Base-by-base conservation (phyloP, 2,113 vertebrate genomes). In the Tupaia chinensis region DNA sequence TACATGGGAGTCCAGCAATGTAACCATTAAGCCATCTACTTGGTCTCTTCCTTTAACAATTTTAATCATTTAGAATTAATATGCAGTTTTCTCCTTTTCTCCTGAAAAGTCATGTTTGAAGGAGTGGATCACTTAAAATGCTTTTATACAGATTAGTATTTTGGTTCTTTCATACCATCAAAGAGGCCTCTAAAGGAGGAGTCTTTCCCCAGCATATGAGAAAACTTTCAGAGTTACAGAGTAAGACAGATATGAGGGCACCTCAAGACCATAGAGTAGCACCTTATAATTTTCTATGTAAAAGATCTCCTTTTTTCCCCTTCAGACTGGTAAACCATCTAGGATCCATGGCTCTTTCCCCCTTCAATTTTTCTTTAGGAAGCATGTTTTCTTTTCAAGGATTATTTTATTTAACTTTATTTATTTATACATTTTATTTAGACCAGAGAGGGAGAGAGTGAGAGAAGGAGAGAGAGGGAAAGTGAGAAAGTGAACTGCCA, bases 31-130 rank as follows among this genome's bases (percentile, higher is more conserved):
- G 44, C 44, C 44, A 44, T 44, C 44, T 44, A 44, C 44, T 44
- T 44, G 44, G 44, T 44, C 44, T 44, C 44, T 97, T 95, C 15
- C 25, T 65, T 79, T 11, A 77, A 80, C 13, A 82, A 14, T 82
- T 96, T 83, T 81, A 93, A 93, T 84, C 86, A 90, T 89, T 81
- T 94, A 94, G 14, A 94, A 54, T 85, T 74, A 32, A n/a, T 69
- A 53, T 83, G n/a, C 5, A 83, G 82, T 60, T 32, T 60, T 53
- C 22, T 32, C 3, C 20, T 86, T 95, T 96, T 92, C 23, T 19
- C 13, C 94, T 74, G 13, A 73, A 92, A 56, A 78, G 32, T 7
- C 17, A n/a, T 93, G 81, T 80, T 44, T 87, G 20, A 96, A 84
- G 8, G 15, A 92, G 9, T 81, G 25, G 22, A 72, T 93, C 76